These are phyloP conservation scores for Campodea augens DNA, from an alignment of 1,140 invertebrate genomes.

Conservation along the genomic window DNA sequence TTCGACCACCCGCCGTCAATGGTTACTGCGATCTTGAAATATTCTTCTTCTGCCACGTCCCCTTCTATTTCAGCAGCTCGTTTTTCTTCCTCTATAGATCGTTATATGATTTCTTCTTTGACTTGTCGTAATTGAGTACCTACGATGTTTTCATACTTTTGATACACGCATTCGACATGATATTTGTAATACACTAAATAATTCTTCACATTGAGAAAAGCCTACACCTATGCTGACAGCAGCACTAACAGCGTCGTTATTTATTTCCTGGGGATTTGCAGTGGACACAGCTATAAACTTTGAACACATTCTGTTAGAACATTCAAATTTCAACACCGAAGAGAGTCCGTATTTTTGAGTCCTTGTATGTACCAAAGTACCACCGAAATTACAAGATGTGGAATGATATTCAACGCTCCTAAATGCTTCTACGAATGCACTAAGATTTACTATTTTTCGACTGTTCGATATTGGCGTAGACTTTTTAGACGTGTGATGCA, in stretches of 20 bases:
- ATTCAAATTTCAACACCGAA: no score
- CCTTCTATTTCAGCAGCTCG: not conserved
- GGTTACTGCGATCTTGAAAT: slow-evolving; percentile 1
- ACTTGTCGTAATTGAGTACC: not conserved
- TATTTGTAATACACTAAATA: not conserved
- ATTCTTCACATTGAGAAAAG: not conserved
- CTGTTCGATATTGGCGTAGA: no score
- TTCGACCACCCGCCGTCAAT: slow-evolving; percentile 8
- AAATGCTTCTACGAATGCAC: no score
- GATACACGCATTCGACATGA: not conserved
- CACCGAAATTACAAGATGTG: no score
- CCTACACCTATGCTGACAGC: not conserved
- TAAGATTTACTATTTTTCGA: no score
- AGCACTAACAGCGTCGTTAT: not conserved
- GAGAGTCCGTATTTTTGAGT: no score
- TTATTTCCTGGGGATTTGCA: no score
- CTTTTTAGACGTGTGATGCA: no score
- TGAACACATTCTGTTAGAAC: no score
- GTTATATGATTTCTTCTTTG: not conserved
- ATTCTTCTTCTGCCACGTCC: not conserved
- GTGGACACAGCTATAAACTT: no score
- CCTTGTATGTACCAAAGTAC: no score
- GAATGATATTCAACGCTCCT: no score
- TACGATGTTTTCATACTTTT: not conserved
- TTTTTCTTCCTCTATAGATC: slow-evolving; percentile 4